Base-by-base conservation (phyloP, 2,113 vertebrate genomes). In the Mastomys coucha region DNA sequence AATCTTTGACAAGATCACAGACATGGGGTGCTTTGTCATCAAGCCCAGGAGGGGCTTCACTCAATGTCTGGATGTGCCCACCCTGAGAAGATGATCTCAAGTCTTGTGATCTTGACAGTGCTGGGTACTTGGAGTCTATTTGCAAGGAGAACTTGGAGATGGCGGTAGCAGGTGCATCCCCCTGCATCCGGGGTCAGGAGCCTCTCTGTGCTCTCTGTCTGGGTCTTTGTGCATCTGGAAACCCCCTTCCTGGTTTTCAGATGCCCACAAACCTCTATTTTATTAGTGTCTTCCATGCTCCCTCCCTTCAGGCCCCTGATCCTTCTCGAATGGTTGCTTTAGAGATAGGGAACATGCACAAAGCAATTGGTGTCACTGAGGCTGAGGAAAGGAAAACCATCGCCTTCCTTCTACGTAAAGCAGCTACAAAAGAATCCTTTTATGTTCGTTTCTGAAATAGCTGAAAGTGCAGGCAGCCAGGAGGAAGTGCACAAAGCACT, bases 211-310 rank as follows among this genome's bases (percentile, higher is more conserved):
- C 28, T 58, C 51, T 81, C 31, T 16, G 36, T 26, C 86, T 80
- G 78, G 92, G 58, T 53, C 42, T 45, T 36, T 9, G 0, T n/a
- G 53, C 45, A 69, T 87, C 91, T 94, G 91, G 73, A 93, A 91
- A 36, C 78, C 82, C 53, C 93, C 80, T 69, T 78, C 45, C 84
- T 63, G 31, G 39, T 85, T 60, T 76, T 72, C 91, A 70, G 69
- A 92, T 75, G 33, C 89, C 82, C 75, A 39, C 93, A 97, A 96
- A 84, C 87, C 73, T 73, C 69, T 91, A 69, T 97, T 93, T 96
- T 80, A 97, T 88, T 36, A 81, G 73, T 5, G 69, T 67, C 56
- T 49, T 56, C 45, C 42, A 39, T 5, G 45, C n/a, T 78, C 49
- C 24, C 63, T 26, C 0, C 28, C 33, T 31, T 9, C 33, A 12